Percentiles rank a stretch among this genome's conserved stretches.
Evolutionary conservation across 2,113 vertebrate species (phyloP).

Genomic region (Tricholaema leucomelas): DNA sequence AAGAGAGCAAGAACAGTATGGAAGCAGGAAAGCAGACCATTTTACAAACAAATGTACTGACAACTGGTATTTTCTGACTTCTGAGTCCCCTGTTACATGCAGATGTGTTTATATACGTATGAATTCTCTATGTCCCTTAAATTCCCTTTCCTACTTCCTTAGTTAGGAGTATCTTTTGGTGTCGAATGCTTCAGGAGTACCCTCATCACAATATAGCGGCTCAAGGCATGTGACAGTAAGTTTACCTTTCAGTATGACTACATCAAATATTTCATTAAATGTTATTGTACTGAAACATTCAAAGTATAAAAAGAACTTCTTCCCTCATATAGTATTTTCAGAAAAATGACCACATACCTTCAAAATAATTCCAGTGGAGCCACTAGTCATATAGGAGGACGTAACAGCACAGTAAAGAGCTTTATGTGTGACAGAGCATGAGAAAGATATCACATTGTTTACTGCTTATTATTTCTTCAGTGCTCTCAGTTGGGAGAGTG

Average conservation of each 20-base stretch:
- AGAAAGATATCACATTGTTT: neutral
- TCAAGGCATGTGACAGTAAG: neutral
- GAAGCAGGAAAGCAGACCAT: neutral
- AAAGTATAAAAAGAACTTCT: neutral
- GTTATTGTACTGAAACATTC: neutral
- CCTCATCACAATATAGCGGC: accelerated
- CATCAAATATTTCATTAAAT: neutral
- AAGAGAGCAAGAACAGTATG: neutral
- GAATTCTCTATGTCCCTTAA: neutral
- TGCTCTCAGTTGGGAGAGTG: neutral
- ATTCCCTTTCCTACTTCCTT: neutral
- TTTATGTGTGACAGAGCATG: neutral
- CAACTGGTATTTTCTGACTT: neutral
- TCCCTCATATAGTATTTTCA: neutral
- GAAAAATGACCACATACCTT: neutral
- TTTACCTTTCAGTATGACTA: neutral
- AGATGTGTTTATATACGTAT: neutral
- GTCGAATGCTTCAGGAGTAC: neutral
- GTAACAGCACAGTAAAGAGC: neutral
- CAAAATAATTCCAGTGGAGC: neutral
- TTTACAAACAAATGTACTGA: neutral
- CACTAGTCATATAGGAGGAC: neutral
- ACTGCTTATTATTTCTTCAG: neutral
- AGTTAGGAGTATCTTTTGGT: neutral
- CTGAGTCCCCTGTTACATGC: neutral